These are phyloP conservation scores for Bellardia pandia DNA, from an alignment of 2,888 invertebrate species.

Conservation along the genomic window DNA sequence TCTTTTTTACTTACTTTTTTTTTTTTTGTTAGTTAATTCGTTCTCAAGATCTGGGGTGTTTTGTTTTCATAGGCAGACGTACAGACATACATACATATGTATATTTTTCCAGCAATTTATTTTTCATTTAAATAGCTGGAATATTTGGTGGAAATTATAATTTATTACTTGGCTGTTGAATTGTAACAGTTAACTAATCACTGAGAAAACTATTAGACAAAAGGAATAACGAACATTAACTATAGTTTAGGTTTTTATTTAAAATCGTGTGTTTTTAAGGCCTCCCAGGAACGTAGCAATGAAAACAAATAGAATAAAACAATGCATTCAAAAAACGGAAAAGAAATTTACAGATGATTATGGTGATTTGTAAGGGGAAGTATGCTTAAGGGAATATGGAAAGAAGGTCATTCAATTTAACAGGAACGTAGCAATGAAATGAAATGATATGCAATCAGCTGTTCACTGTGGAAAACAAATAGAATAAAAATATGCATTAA, in stretches of 20 bases:
- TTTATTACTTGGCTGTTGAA: conserved; percentile 64
- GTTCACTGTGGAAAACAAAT: conserved; percentile 8
- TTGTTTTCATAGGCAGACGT: background rate
- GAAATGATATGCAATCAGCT: no score
- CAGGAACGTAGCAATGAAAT: no score
- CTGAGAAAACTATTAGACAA: conserved; percentile 50
- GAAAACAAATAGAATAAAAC: conserved; percentile 21
- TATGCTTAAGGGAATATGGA: background rate
- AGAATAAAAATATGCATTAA: background rate
- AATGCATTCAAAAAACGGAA: background rate
- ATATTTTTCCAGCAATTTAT: background rate
- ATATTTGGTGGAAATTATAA: conserved; percentile 55
- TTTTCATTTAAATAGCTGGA: background rate
- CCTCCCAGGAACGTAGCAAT: conserved; percentile 27
- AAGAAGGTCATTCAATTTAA: no score
- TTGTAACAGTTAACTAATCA: conserved; percentile 71
- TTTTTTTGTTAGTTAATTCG: background rate
- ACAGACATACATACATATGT: background rate
- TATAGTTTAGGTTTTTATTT: conserved; percentile 39
- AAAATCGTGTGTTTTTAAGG: conserved; percentile 35
- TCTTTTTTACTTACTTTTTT: background rate
- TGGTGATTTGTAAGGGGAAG: background rate
- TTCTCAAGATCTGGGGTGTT: conserved; percentile 35
- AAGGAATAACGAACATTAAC: background rate
- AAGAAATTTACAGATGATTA: background rate